Evolutionary conservation across 2,113 vertebrate genomes (phyloP).

Genomic region (Syrrhaptes paradoxus): DNA sequence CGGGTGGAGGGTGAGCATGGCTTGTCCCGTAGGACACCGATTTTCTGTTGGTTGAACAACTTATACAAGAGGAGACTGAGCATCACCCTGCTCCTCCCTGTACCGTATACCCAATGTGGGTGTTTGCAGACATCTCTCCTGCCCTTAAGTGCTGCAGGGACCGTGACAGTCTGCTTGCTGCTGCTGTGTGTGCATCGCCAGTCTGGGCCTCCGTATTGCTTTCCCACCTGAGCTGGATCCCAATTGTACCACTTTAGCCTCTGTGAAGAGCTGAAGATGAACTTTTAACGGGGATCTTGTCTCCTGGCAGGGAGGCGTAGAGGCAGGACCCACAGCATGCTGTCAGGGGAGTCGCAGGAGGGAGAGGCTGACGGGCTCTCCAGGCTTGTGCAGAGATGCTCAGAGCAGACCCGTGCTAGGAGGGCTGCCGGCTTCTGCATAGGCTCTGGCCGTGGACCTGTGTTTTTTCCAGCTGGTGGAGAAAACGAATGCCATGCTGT

Average conservation of each 20-base stretch:
- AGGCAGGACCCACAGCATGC: neutral
- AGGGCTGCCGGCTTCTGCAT: too few relatives aligned
- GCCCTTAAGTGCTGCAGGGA: neutral
- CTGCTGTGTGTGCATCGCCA: fast-evolving
- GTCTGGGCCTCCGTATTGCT: neutral
- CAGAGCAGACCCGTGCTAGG: too few relatives aligned
- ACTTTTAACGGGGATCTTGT: neutral
- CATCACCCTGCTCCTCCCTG: neutral
- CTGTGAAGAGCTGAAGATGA: neutral
- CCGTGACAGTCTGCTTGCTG: neutral
- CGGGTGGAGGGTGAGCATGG: neutral
- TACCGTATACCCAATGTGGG: too few relatives aligned
- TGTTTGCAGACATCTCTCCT: neutral
- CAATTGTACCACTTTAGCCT: neutral
- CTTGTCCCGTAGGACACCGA: neutral
- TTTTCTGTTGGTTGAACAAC: neutral
- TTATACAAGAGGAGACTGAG: neutral
- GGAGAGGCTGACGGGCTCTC: neutral
- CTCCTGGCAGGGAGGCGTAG: neutral
- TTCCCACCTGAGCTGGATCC: neutral
- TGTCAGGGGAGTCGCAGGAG: neutral
- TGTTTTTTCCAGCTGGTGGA: too few relatives aligned
- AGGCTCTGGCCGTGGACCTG: too few relatives aligned
- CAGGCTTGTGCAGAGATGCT: too few relatives aligned
- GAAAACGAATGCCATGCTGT: too few relatives aligned